These are phyloP conservation scores for Oryzias woworae DNA, from an alignment of 2,113 vertebrate species.

Conservation along the genomic window DNA sequence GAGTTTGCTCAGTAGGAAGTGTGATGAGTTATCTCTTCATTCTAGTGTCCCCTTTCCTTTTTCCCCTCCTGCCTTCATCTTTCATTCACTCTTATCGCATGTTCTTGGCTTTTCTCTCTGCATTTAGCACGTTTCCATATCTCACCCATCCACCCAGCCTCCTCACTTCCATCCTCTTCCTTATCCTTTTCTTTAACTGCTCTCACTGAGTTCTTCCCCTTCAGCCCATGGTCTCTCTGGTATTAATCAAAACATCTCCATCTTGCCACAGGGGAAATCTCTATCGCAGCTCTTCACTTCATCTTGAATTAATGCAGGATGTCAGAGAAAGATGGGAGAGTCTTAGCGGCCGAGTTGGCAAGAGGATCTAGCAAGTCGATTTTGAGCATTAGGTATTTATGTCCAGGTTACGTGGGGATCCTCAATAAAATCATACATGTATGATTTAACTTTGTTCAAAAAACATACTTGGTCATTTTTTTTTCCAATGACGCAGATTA, in stretches of 20 bases:
- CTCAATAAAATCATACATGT: not conserved
- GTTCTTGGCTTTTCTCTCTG: not conserved
- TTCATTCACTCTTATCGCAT: not conserved
- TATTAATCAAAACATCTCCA: constrained; percentile 61
- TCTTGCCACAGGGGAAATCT: constrained; percentile 62
- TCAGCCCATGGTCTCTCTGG: constrained; percentile 32
- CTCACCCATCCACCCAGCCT: not conserved
- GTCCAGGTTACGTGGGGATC: not conserved
- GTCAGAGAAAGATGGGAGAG: constrained; percentile 40
- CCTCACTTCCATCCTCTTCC: constrained; percentile 12
- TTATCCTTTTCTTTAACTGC: not conserved
- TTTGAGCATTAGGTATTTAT: constrained; percentile 19
- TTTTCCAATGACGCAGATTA: no score
- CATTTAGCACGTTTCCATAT: not conserved
- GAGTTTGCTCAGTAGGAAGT: not conserved
- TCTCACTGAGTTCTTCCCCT: constrained; percentile 22
- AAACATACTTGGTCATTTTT: no score
- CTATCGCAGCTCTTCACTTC: constrained; percentile 56
- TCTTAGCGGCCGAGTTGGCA: constrained; percentile 31
- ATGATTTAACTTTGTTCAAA: not conserved
- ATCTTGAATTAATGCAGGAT: constrained; percentile 62
- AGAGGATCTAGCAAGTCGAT: constrained; percentile 8
- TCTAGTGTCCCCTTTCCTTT: not conserved
- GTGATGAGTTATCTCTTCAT: not conserved
- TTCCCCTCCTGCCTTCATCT: not conserved